Conservation (phyloP, 2,113 vertebrate genomes). For the Toxotes chatareus region DNA sequence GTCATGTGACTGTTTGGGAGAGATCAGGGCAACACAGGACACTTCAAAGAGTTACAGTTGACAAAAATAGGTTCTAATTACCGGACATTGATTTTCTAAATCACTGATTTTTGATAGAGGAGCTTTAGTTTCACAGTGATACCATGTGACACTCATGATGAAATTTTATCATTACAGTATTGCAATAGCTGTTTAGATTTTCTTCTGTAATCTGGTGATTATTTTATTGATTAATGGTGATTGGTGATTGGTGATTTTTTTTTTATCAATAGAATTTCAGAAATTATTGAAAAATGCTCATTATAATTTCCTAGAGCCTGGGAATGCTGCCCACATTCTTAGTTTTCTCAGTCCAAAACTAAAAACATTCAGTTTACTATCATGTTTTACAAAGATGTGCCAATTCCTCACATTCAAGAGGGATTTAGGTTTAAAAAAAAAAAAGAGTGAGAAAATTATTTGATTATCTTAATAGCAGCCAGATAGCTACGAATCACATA, state of each 20-base stretch:
- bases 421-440: too few relatives aligned
- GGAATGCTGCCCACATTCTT: background rate
- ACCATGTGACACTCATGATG: too few relatives aligned
- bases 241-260: too few relatives aligned
- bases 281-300: background rate
- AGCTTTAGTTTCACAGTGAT: too few relatives aligned
- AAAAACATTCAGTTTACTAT: background rate
- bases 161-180: background rate
- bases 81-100: background rate
- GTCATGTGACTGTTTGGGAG: constrained; percentile 31
- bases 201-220: background rate
- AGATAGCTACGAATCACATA: too few relatives aligned
- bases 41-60: constrained; percentile 23
- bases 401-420: background rate
- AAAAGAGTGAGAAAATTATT: too few relatives aligned
- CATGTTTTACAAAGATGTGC: background rate
- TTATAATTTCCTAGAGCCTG: background rate
- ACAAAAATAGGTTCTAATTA: constrained; percentile 1
- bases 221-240: background rate
- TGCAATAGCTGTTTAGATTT: too few relatives aligned
- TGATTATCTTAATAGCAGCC: too few relatives aligned
- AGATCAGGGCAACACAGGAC: background rate
- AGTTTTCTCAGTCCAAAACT: background rate
- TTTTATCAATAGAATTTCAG: background rate
- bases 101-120: background rate